Evolutionary conservation across 2,113 vertebrate species (phyloP), one percentile per base, ranked within the genome.

Genomic region (Nycticebus coucang): DNA sequence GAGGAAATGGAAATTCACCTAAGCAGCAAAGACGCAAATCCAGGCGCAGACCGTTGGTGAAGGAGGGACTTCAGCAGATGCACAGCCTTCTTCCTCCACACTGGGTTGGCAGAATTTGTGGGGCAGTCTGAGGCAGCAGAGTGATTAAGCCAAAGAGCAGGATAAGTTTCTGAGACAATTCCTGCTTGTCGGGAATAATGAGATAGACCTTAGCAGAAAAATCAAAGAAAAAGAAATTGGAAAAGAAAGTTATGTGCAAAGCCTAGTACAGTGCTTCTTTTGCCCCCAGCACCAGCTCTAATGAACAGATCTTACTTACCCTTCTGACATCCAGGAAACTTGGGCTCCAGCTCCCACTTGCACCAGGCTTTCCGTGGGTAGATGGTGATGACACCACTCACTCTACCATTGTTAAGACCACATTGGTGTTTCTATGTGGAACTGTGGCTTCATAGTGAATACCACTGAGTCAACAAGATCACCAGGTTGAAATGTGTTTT

Each of bases 291-390:
- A 21, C 41, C 30, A 55, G 45, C 41, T 74, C n/a, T 68, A 18
- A 59, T 2, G 13, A 82, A 22, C 68, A 78, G 74, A 30, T 28
- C 15, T 15, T 11, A 14, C 9, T 75, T 72, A 74, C 14, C 30
- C 22, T 13, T 7, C 7, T 33, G 45, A 41, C 9, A 28, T 59
- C 81, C 41, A 0, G 28, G 5, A 62, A 57, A 53, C 53, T 22
- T 2, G 22, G 2, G 33, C 22, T 55, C 28, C 3, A 12, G 50
- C 59, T 19, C 53, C 66, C 28, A 2, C 1, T 0, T 12, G 12
- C 1, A 0, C 9, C 0, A 2, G 37, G n/a, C 30, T 86, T 88
- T 82, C 81, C 64, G 0, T 19, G 0, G 55, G 11, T 0, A 0
- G 71, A 64, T 1, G 24, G 71, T 11, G 71, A 17, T 4, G 26